These are phyloP conservation scores for Sacculina carcini DNA, from an alignment of 2,888 invertebrate species.

Conservation along the genomic window DNA sequence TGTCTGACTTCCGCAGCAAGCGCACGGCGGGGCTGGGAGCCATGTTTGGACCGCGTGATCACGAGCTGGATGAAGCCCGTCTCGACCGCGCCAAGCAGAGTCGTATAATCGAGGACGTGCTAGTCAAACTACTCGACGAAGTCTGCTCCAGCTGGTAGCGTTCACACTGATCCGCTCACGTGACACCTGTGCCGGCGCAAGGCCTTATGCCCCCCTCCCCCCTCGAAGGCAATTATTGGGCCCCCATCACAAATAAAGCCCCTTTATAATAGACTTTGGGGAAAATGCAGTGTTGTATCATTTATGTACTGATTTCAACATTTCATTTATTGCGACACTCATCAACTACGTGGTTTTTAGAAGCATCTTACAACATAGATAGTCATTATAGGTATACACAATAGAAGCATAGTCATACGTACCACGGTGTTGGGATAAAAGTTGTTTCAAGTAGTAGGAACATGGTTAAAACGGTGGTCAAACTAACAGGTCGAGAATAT, in stretches of 20 bases:
- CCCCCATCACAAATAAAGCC: neutral
- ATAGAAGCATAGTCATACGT: no score
- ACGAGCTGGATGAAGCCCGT: constrained; percentile 46
- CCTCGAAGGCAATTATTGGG: neutral
- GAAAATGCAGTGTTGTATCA: no score
- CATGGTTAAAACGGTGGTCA: no score
- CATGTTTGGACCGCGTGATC: constrained; percentile 64
- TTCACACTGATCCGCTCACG: neutral
- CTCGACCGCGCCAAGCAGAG: constrained; percentile 49
- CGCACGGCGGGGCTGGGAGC: constrained; percentile 65
- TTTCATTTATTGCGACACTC: no score
- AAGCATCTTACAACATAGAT: no score
- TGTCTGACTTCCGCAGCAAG: constrained; percentile 65
- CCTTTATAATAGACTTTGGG: no score
- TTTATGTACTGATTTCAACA: no score
- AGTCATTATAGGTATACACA: no score
- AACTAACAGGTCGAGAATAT: no score
- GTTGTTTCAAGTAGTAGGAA: no score
- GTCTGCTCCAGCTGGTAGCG: constrained; percentile 12
- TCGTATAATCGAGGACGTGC: constrained; percentile 41
- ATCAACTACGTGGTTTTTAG: no score
- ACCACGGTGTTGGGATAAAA: no score
- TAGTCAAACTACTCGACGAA: constrained; percentile 40
- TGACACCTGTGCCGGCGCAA: neutral
- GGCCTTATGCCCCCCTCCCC: neutral